Evolutionary conservation across 2,113 vertebrate species (phyloP).

Genomic region (Odontophorus gujanensis): DNA sequence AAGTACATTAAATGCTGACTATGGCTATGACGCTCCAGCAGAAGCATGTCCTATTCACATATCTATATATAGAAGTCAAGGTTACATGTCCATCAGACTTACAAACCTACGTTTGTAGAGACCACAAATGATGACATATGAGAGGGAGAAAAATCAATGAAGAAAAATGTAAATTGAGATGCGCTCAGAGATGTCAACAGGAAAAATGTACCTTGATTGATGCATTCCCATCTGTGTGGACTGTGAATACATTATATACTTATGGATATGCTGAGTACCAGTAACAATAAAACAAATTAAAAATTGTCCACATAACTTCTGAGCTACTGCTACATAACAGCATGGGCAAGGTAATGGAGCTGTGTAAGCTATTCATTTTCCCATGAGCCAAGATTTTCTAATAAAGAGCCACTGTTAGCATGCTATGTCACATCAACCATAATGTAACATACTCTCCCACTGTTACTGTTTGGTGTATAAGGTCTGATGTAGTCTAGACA

Average conservation of each 20-base stretch:
- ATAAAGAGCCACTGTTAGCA: background rate
- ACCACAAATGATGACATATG: background rate
- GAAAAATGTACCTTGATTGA: background rate
- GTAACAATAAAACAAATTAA: background rate
- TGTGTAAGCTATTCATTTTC: background rate
- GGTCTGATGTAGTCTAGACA: background rate
- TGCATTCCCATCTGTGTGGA: background rate
- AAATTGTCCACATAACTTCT: background rate
- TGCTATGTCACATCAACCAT: background rate
- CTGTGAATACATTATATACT: background rate
- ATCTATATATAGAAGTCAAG: conserved; percentile 23
- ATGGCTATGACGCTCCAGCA: background rate
- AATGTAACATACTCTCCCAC: background rate
- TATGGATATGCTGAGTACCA: background rate
- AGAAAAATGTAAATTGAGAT: background rate
- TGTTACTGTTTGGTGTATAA: background rate
- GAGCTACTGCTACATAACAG: background rate
- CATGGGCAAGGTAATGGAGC: background rate
- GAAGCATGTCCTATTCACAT: background rate
- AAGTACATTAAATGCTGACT: conserved; percentile 39
- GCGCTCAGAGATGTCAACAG: background rate
- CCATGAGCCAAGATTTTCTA: background rate
- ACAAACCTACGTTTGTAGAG: background rate
- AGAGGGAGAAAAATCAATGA: background rate
- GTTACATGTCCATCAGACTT: background rate